Percentiles rank a stretch among this genome's conserved stretches.
Conservation (phyloP, 2,797 vertebrate genomes). For the Myioborus miniatus region DNA sequence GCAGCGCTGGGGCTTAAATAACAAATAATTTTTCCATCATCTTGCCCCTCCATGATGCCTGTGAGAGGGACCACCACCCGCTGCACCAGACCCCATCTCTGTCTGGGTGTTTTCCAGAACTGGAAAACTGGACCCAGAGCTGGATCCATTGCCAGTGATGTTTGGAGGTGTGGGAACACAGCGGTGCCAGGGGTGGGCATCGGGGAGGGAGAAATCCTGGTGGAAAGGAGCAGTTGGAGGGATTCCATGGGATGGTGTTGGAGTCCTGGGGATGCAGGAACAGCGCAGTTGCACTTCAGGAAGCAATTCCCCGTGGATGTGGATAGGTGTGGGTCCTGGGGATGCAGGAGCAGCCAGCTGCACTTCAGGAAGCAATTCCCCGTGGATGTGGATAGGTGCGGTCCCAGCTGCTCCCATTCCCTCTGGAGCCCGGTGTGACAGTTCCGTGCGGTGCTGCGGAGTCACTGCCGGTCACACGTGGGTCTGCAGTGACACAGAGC, state of each 20-base stretch:
- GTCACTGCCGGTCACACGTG: not conserved
- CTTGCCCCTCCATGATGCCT: not conserved
- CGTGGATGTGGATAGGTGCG: fast-evolving
- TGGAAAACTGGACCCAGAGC: fast-evolving
- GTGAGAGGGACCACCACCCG: fast-evolving
- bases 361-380: fast-evolving
- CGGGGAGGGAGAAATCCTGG: not conserved
- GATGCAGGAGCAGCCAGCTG: fast-evolving
- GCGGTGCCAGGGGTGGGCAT: not conserved
- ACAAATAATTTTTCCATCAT: fast-evolving
- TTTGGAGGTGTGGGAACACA: not conserved
- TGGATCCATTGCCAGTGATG: fast-evolving
- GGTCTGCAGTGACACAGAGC: fast-evolving
- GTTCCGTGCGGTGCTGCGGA: not conserved
- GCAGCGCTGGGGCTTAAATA: not conserved
- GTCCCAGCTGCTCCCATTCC: not conserved
- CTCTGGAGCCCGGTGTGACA: fast-evolving
- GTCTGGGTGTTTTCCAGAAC: not conserved
- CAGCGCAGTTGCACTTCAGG: fast-evolving
- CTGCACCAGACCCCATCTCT: fast-evolving
- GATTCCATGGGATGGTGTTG: fast-evolving
- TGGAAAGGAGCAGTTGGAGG: not conserved
- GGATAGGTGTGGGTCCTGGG: too few species aligned
- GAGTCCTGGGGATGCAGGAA: fast-evolving
- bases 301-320: too few species aligned